Base-by-base conservation (phyloP, 1,140 invertebrate genomes). In the Panagrolaimus sp. region DNA sequence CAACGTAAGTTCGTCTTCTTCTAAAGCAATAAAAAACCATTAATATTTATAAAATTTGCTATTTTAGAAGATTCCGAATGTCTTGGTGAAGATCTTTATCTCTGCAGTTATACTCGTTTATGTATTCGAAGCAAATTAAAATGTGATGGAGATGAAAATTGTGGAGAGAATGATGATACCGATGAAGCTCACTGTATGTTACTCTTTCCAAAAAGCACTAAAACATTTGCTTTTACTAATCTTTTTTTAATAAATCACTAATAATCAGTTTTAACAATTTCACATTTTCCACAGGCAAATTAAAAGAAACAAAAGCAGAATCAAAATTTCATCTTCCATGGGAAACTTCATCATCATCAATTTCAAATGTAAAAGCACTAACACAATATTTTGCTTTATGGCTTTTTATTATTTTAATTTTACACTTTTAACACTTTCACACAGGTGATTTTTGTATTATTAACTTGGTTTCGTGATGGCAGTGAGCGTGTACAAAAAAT, bases 111-210 rank as follows among this genome's bases (percentile, higher is more conserved):
- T 69, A 77, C 76, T 13, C 78, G 80, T 16, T 47, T 79, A n/a
- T 83, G 78, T 72, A 82, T 82, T 61, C 62, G 38, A 68, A 44
- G 74, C 1, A 66, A 67, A 43, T 72, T 82, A 4, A 66, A 79
- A 13, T 82, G 80, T 48, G 80, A 82, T 63, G 77, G 81, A 2
- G 73, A 82, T 45, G 65, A 25, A 66, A 61, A 61, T 67, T 61
- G 67, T 66, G 80, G 80, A 9, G 61, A 81, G 14, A 74, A 80
- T 53, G 80, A 82, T 65, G 81, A 82, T 63, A 83, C 78, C 11
- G 80, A 82, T 71, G 80, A 82, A 46, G 74, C 75, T 11, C 80
- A 82, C 72, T 82, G 80, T 82, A 66, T 76, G 80, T 74, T 64
- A 20, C n/a, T 45, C 48, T 1, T 42, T 68, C 20, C 14, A 42